These are phyloP conservation scores for Anabas testudineus DNA, from an alignment of 2,797 vertebrate species.

Conservation along the genomic window DNA sequence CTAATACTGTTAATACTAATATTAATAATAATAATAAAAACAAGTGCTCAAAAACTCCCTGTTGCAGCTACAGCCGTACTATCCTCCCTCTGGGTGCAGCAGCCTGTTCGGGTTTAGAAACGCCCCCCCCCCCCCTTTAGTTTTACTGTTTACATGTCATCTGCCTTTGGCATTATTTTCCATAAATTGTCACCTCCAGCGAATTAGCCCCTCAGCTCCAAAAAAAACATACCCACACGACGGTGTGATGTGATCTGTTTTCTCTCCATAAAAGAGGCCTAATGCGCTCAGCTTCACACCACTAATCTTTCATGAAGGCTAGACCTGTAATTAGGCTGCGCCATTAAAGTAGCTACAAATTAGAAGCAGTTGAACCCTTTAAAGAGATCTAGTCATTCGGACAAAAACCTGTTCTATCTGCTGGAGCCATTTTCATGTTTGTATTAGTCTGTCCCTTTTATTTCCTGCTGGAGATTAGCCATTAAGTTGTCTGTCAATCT, in stretches of 20 bases:
- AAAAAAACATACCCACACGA: constrained; percentile 60
- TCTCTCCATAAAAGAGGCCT: constrained; percentile 68
- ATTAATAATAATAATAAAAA: no score
- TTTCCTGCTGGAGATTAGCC: constrained; percentile 52
- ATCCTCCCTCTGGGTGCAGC: background rate
- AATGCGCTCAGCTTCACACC: constrained; percentile 68
- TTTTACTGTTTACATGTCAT: background rate
- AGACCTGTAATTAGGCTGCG: constrained; percentile 78
- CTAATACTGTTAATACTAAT: no score
- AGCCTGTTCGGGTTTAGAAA: background rate
- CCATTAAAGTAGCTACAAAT: constrained; percentile 79
- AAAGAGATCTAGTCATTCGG: constrained; percentile 68
- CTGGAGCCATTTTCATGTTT: constrained; percentile 56
- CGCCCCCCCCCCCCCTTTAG: no score
- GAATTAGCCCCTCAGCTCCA: constrained; percentile 48
- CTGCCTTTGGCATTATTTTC: constrained; percentile 6
- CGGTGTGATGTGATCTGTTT: constrained; percentile 70
- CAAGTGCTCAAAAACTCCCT: background rate
- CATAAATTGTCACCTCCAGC: constrained; percentile 21
- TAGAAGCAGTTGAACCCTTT: constrained; percentile 83
- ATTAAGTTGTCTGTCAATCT: constrained; percentile 64
- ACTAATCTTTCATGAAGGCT: constrained; percentile 74
- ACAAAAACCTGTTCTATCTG: constrained; percentile 71
- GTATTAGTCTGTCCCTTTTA: constrained; percentile 56
- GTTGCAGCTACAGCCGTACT: background rate